These are phyloP conservation scores for Otus sunia DNA, from an alignment of 2,113 vertebrate genomes.

Conservation along the genomic window DNA sequence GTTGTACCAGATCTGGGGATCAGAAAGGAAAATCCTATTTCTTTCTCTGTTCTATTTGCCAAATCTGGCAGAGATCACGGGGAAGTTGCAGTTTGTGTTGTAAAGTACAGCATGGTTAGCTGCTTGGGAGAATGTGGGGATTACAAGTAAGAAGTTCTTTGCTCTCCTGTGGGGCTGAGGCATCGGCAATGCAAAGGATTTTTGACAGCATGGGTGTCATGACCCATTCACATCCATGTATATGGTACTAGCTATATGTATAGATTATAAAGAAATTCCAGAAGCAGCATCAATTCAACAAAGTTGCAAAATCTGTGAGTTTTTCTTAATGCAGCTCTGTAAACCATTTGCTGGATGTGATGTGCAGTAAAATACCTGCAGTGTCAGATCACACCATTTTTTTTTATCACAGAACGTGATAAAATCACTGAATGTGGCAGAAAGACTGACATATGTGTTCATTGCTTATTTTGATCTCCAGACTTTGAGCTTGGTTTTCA, in stretches of 20 bases:
- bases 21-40: not conserved
- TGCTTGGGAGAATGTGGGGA: not conserved
- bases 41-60: not conserved
- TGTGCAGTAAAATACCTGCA: not conserved
- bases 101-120: not conserved
- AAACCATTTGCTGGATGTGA: not conserved
- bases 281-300: not conserved
- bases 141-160: not conserved
- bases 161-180: fast-evolving
- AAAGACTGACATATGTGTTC: not conserved
- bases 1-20: not conserved
- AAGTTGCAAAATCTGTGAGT: not conserved
- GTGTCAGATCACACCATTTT: not conserved
- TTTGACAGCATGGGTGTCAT: not conserved
- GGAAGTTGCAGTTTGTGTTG: not conserved
- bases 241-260: not conserved
- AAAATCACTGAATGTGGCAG: not conserved
- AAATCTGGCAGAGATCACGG: not conserved
- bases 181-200: not conserved
- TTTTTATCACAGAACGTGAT: not conserved
- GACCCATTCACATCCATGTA: not conserved
- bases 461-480: not conserved
- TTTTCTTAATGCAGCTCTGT: not conserved
- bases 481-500: not conserved
- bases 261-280: not conserved